These are phyloP conservation scores for Drosophila sturtevanti DNA, from an alignment of 1,140 invertebrate species.

Conservation along the genomic window DNA sequence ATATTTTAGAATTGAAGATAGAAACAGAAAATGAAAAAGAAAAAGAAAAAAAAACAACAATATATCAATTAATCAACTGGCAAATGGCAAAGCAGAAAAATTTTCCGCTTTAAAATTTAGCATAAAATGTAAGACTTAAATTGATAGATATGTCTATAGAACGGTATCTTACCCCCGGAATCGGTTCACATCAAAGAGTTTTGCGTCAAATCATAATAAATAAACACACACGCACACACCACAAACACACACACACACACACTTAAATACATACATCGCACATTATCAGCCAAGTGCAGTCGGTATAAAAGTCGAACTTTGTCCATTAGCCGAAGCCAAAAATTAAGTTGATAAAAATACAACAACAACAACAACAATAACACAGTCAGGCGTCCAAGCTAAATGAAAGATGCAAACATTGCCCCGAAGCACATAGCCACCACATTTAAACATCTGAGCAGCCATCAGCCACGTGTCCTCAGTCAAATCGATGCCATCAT, in stretches of 20 bases:
- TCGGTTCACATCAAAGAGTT: constrained; percentile 28
- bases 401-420: constrained; percentile 70
- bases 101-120: not conserved
- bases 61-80: constrained; percentile 10
- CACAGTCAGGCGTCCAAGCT: constrained; percentile 39
- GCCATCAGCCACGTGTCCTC: constrained; percentile 49
- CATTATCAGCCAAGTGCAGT: constrained; percentile 76
- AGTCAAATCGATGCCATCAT: constrained; percentile 56
- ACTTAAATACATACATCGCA: constrained; percentile 68
- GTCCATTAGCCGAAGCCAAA: constrained; percentile 70
- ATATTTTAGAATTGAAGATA: not conserved
- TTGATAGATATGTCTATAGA: not conserved
- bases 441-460: not conserved
- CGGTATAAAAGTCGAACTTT: constrained; percentile 5
- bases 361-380: constrained; percentile 43
- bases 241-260: constrained; percentile 62
- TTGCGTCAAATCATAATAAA: constrained; percentile 56
- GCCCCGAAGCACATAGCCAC: constrained; percentile 12
- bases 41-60: not conserved
- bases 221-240: constrained; percentile 60
- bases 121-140: not conserved
- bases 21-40: no score
- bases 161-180: not conserved
- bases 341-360: constrained; percentile 74
- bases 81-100: not conserved